Evolutionary conservation across 2,113 vertebrate species (phyloP).

Genomic region (Paraplagusia blochii): DNA sequence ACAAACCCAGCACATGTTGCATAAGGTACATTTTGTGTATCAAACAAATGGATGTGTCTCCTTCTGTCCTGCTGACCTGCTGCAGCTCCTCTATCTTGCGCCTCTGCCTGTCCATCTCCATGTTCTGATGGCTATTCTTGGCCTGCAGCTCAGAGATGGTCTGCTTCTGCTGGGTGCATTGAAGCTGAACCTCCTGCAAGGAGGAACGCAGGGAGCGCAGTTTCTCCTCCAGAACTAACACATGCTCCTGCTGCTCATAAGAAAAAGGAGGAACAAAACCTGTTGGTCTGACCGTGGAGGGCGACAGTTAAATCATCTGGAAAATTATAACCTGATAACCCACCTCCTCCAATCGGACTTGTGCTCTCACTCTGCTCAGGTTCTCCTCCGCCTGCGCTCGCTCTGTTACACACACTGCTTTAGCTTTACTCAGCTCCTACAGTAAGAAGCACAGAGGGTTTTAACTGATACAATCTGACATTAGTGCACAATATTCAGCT

Average conservation of each 20-base stretch:
- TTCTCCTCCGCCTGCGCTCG: constrained; percentile 85
- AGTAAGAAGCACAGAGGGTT: constrained; percentile 1
- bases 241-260: constrained; percentile 80
- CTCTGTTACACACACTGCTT: constrained; percentile 75
- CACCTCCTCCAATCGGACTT: constrained; percentile 87
- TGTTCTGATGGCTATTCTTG: constrained; percentile 75
- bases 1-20: neutral
- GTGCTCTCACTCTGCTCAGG: constrained; percentile 76
- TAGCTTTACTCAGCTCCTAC: constrained; percentile 86
- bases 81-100: constrained; percentile 84
- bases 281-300: neutral
- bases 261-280: neutral
- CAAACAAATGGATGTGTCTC: neutral
- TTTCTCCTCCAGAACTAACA: constrained; percentile 86
- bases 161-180: constrained; percentile 86
- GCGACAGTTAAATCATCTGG: neutral
- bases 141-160: constrained; percentile 79
- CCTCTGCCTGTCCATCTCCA: constrained; percentile 78
- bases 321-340: constrained; percentile 16
- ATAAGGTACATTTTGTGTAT: no score
- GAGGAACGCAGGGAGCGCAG: constrained; percentile 77
- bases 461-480: neutral
- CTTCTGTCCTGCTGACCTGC: constrained; percentile 82
- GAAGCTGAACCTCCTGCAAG: constrained; percentile 83
- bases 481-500: neutral